A percentile compares a stretch with the other conserved stretches of the same genome.
Evolutionary conservation across 2,888 invertebrate genomes (phyloP).

Genomic region (Himalopsyche anomala): DNA sequence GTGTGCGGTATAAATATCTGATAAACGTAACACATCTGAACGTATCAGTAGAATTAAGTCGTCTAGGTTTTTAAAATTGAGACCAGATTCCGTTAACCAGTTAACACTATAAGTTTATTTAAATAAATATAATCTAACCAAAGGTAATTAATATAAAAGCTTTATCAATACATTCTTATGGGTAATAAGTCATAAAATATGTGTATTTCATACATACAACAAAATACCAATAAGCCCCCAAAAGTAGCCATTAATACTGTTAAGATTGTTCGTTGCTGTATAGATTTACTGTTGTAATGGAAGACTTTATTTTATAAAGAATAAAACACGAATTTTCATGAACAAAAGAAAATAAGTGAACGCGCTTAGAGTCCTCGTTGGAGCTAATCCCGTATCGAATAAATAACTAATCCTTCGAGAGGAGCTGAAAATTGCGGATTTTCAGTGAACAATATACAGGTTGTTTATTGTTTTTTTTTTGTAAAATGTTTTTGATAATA

Average conservation of each 20-base stretch:
- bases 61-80: too few species aligned
- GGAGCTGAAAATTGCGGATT: constrained; percentile 47
- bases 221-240: not conserved
- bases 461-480: not conserved
- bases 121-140: too few species aligned
- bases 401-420: constrained; percentile 62
- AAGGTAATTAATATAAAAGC: too few species aligned
- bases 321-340: constrained; percentile 9
- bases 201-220: too few species aligned
- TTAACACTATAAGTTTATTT: too few species aligned
- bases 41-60: too few species aligned
- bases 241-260: not conserved
- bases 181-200: too few species aligned
- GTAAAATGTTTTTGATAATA: not conserved
- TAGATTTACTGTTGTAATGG: not conserved
- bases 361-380: constrained; percentile 16
- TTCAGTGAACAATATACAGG: not conserved
- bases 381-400: constrained; percentile 62
- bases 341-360: constrained; percentile 37
- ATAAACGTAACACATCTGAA: too few species aligned
- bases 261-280: not conserved
- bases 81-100: too few species aligned
- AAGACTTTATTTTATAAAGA: not conserved
- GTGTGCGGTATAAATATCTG: too few species aligned
- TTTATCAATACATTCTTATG: too few species aligned